These are phyloP conservation scores for Paguma larvata DNA, from an alignment of 2,797 vertebrate species.

Conservation along the genomic window DNA sequence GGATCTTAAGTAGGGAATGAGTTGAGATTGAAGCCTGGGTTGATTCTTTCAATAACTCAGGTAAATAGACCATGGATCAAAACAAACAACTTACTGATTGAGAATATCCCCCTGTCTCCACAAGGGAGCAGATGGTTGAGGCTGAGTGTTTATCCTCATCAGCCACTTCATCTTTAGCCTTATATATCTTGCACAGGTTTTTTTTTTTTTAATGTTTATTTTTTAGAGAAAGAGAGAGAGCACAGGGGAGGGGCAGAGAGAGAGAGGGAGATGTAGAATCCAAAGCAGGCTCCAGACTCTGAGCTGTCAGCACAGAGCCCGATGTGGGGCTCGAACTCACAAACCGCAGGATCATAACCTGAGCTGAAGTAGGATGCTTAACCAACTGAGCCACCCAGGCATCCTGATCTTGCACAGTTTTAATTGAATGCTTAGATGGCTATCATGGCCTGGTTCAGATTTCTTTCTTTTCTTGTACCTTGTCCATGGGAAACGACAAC, in stretches of 20 bases:
- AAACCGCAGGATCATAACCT: too few species aligned
- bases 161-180: not conserved
- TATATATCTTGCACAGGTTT: not conserved
- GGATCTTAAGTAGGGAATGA: not conserved
- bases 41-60: not conserved
- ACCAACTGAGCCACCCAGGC: too few species aligned
- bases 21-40: not conserved
- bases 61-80: constrained; percentile 11
- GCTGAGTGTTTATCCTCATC: not conserved
- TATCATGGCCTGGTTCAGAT: not conserved
- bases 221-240: too few species aligned
- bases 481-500: not conserved
- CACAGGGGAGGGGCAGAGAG: too few species aligned
- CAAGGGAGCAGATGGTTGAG: not conserved
- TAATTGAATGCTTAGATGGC: not conserved
- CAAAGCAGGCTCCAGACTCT: too few species aligned
- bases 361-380: too few species aligned
- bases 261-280: too few species aligned
- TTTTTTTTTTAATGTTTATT: too few species aligned
- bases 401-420: not conserved
- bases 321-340: too few species aligned
- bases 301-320: too few species aligned
- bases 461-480: constrained; percentile 22
- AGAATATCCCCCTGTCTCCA: not conserved
- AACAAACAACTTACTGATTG: not conserved